These are phyloP conservation scores for Metopia argyrocephala DNA, from an alignment of 2,888 invertebrate genomes.

Conservation along the genomic window DNA sequence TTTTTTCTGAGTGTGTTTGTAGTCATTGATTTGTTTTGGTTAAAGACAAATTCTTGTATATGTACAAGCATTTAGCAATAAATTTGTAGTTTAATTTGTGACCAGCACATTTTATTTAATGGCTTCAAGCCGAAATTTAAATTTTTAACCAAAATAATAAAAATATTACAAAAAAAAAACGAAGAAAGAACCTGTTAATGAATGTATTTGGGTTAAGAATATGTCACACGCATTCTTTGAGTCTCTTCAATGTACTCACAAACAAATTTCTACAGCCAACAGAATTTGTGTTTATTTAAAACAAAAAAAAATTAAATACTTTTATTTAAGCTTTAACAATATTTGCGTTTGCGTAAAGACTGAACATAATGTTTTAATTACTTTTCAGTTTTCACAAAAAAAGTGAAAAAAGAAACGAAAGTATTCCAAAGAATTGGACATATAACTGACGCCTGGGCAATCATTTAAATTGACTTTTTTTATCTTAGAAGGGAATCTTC, in stretches of 20 bases:
- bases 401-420: no score
- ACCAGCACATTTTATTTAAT: neutral
- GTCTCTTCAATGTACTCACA: neutral
- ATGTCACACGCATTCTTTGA: conserved; percentile 15
- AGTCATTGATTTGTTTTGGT: neutral
- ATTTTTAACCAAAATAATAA: conserved; percentile 7
- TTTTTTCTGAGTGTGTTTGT: neutral
- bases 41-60: neutral
- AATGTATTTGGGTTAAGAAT: conserved; percentile 37
- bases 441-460: no score
- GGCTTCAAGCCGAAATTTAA: neutral
- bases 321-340: no score
- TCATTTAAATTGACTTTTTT: no score
- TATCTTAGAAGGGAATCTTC: no score
- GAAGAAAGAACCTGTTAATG: conserved; percentile 28
- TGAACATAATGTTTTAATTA: no score
- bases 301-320: no score
- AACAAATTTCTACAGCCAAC: no score
- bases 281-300: no score
- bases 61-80: neutral
- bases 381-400: no score
- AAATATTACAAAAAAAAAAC: neutral
- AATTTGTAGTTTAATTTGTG: neutral
- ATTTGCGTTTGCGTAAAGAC: no score
- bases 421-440: no score